These are phyloP conservation scores for Motacilla alba DNA, from an alignment of 2,113 vertebrate genomes.

Conservation along the genomic window DNA sequence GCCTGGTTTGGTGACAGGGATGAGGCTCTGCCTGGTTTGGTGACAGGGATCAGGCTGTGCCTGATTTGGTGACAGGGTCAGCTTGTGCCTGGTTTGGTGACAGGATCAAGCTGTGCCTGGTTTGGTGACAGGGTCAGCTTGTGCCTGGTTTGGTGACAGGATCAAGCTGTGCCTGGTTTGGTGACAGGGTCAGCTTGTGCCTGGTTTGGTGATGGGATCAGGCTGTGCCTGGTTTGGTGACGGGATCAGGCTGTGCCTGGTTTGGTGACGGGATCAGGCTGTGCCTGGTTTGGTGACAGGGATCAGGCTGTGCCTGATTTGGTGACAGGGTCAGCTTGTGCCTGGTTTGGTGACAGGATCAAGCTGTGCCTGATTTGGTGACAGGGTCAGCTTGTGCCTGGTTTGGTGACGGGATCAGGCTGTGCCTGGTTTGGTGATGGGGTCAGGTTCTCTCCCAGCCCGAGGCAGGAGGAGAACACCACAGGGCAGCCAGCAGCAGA, in stretches of 20 bases:
- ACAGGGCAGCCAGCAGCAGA: not conserved
- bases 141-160: not conserved
- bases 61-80: not conserved
- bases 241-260: not conserved
- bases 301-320: not conserved
- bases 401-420: not conserved
- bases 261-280: not conserved
- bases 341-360: not conserved
- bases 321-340: not conserved
- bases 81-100: not conserved
- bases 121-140: not conserved
- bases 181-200: not conserved
- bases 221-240: not conserved
- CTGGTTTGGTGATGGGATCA: not conserved
- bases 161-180: not conserved
- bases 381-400: not conserved
- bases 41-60: not conserved
- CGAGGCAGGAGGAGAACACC: not conserved
- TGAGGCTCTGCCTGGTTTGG: not conserved
- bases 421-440: not conserved
- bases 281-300: not conserved
- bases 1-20: not conserved
- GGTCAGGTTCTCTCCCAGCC: not conserved
- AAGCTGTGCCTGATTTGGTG: not conserved
- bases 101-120: not conserved